Evolutionary conservation across 2,113 vertebrate species (phyloP), one percentile per base, ranked within the genome.

Genomic region (Grammomys surdaster): DNA sequence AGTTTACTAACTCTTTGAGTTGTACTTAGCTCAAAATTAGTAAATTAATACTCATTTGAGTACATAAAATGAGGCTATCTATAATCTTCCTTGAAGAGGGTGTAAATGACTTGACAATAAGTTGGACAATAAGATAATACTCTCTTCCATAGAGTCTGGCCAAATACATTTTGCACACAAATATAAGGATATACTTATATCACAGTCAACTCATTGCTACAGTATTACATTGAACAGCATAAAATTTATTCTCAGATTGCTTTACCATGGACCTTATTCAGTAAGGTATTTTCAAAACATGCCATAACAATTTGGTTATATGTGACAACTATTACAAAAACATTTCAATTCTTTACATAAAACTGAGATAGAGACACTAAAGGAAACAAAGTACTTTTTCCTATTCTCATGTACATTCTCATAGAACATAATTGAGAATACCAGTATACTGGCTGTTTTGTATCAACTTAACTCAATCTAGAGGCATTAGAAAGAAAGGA

Each of bases 171-270:
- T 43, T 63, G 10, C 28, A 65, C 20, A 16, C 26, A 95, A 60
- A 36, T 70, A 65, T 7, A 91, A 56, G 51, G 6, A 60, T 16
- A 46, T 10, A 94, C 1, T 36, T 70, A 70, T 69, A 69, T 69
- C 63, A 36, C 56, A 94, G 60, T 63, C 72, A 86, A 90, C 19
- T 51, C 28, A 76, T 31, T 84, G 67, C 51, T 43, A 91, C 1
- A 65, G 86, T 54, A 91, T 7, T 95, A 77, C 5, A 78, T 54
- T 88, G 75, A 19, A 65, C 8, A 20, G n/a, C 36, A 14, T 33
- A 96, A 95, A 94, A 96, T 54, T 93, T 88, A 91, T 78, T 80
- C 77, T 96, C 72, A 85, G 58, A 76, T 92, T 54, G 81, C 81
- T 96, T 88, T 20, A n/a, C 63, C 60, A 89, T 58, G 75, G 13